phyloP scores from a whole-genome alignment of 2,888 invertebrate species.

The Latrodectus elegans region DNA sequence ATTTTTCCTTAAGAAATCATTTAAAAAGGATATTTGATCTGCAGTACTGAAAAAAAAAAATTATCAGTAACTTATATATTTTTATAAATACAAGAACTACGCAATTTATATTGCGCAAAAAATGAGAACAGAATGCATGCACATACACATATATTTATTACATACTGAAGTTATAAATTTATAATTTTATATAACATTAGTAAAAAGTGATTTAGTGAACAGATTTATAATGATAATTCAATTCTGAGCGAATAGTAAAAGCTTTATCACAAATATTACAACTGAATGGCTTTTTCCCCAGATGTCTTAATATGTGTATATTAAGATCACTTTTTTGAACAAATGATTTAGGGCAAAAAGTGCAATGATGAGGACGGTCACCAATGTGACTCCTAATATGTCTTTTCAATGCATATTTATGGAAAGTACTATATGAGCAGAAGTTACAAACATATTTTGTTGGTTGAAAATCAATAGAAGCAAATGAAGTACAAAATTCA shows the following conservation, averaged over 20 bases:
- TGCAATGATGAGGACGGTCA: conserved; percentile 23
- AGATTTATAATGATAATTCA: conserved; percentile 7
- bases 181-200: too few species aligned
- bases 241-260: conserved; percentile 5
- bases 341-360: conserved; percentile 34
- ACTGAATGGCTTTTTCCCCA: conserved; percentile 21
- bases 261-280: conserved; percentile 31
- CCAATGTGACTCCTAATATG: conserved; percentile 30
- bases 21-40: too few species aligned
- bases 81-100: too few species aligned
- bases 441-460: conserved; percentile 10
- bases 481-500: too few species aligned
- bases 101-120: too few species aligned
- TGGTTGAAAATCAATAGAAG: too few species aligned
- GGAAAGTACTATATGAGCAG: conserved; percentile 25
- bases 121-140: too few species aligned
- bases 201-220: not conserved
- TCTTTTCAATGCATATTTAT: conserved; percentile 18
- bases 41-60: too few species aligned
- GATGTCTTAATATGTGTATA: conserved; percentile 28
- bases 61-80: too few species aligned
- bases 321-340: conserved; percentile 49
- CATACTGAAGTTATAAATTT: too few species aligned
- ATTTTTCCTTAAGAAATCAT: too few species aligned
- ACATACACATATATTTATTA: too few species aligned